phyloP scores from a whole-genome alignment of 2,888 invertebrate species.

The Homarus gammarus region DNA sequence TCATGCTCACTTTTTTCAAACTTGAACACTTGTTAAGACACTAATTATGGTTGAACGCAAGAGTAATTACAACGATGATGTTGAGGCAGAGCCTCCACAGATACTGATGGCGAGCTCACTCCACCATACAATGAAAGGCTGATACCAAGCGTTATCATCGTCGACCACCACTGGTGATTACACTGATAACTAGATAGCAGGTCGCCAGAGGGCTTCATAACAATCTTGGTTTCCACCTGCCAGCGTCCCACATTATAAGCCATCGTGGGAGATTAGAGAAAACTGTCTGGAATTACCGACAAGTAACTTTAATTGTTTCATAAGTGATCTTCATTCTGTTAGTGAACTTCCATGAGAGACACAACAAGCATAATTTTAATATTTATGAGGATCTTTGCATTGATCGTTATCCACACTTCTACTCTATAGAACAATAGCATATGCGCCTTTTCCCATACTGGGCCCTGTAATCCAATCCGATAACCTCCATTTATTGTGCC shows the following conservation, averaged over 20 bases:
- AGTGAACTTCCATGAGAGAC: no score
- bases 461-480: no score
- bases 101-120: not conserved
- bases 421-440: no score
- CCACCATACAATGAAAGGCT: constrained; percentile 32
- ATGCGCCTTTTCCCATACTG: no score
- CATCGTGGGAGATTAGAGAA: no score
- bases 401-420: no score
- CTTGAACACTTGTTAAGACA: not conserved
- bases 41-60: not conserved
- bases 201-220: constrained; percentile 18
- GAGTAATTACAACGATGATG: no score
- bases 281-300: not conserved
- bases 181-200: constrained; percentile 26
- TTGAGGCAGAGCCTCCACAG: constrained; percentile 10
- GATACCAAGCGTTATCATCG: not conserved
- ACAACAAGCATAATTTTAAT: no score
- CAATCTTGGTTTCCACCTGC: constrained; percentile 39
- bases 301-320: no score
- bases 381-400: no score
- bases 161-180: constrained; percentile 29
- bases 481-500: no score
- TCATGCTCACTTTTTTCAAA: not conserved
- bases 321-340: no score
- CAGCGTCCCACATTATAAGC: not conserved